Conservation (phyloP, 2,113 vertebrate species). For the Oxyura jamaicensis region DNA sequence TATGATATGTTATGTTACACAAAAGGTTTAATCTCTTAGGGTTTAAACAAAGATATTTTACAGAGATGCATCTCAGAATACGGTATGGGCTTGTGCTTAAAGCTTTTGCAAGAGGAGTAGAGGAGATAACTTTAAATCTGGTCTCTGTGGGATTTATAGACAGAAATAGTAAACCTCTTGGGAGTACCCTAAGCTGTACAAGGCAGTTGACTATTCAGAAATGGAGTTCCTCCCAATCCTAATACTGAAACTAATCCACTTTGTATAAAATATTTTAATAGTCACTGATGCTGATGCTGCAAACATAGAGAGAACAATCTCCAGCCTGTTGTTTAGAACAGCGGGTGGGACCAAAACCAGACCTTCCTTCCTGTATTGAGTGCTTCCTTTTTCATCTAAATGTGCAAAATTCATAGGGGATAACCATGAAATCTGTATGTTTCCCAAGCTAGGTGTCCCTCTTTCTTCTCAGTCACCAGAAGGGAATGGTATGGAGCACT, state of each 20-base stretch:
- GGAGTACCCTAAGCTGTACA: background rate
- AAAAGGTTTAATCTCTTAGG: background rate
- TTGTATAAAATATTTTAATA: background rate
- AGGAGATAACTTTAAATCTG: background rate
- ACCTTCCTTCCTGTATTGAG: background rate
- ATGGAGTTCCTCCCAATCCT: background rate
- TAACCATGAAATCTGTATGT: background rate
- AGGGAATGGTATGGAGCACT: background rate
- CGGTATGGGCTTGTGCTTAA: background rate
- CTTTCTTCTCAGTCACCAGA: background rate
- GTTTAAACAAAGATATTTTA: background rate
- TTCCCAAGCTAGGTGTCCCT: background rate
- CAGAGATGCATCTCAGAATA: background rate
- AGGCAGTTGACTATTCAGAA: background rate
- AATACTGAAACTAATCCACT: background rate
- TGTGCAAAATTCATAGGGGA: background rate
- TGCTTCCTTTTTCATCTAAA: background rate
- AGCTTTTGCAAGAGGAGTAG: background rate
- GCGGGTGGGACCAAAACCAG: accelerated
- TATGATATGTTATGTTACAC: background rate
- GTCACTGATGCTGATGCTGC: background rate
- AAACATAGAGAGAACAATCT: background rate
- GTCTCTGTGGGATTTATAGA: background rate
- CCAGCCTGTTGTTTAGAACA: background rate
- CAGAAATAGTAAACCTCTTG: background rate